Evolutionary conservation across 1,140 invertebrate genomes (phyloP).

Genomic region (Bombus waltoni): DNA sequence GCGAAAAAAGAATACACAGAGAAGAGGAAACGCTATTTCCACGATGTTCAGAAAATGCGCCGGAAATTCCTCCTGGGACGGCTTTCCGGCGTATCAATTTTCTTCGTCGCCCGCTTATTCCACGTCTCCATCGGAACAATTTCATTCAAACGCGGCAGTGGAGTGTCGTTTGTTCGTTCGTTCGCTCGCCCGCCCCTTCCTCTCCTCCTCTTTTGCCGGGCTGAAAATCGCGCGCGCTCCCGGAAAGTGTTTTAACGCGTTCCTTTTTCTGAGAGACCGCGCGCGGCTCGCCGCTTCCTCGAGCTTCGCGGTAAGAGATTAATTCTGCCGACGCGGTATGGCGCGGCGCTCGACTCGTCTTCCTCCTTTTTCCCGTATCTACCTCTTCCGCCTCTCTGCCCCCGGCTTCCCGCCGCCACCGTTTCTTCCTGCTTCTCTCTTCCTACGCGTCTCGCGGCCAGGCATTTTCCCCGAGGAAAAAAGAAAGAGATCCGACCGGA

Average conservation of each 20-base stretch:
- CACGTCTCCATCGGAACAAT: slow-evolving; percentile 49
- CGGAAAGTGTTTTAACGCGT: slow-evolving; percentile 45
- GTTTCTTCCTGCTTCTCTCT: background rate
- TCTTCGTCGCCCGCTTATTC: slow-evolving; percentile 52
- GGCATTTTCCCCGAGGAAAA: background rate
- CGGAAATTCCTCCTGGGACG: slow-evolving; percentile 50
- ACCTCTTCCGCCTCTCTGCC: background rate
- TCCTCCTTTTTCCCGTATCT: background rate
- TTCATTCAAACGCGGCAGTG: slow-evolving; percentile 42
- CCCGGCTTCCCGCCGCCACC: background rate
- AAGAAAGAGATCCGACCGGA: slow-evolving; percentile 19
- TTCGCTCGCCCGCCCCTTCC: background rate
- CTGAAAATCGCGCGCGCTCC: slow-evolving; percentile 45
- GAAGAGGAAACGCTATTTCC: slow-evolving; percentile 25
- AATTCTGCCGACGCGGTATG: slow-evolving; percentile 52
- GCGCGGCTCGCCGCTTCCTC: slow-evolving; percentile 56
- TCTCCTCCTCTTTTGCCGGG: slow-evolving; percentile 25
- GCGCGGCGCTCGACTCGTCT: slow-evolving; percentile 36
- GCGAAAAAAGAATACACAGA: background rate
- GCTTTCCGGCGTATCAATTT: slow-evolving; percentile 53
- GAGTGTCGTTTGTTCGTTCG: slow-evolving; percentile 30
- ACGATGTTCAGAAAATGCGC: slow-evolving; percentile 42
- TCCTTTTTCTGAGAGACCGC: slow-evolving; percentile 38
- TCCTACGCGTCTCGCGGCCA: slow-evolving; percentile 17
- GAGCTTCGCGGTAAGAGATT: slow-evolving; percentile 66